Conservation (phyloP, 2,797 vertebrate species). For the Malurus splendens region DNA sequence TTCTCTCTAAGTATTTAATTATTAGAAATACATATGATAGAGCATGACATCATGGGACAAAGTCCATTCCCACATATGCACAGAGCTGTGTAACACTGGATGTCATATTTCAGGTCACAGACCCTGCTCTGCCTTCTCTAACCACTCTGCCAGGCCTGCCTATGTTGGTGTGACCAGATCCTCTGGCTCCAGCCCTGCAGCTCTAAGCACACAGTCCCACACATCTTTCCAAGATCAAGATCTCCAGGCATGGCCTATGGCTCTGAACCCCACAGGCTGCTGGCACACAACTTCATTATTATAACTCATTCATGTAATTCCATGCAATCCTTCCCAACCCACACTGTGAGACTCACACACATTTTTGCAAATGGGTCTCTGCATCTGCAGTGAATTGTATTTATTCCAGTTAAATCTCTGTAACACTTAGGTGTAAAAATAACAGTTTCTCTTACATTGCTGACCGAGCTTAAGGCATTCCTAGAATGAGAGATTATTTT, state of each 20-base stretch:
- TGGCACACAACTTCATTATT: not conserved
- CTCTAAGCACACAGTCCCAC: not conserved
- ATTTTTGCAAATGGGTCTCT: not conserved
- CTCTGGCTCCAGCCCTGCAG: not conserved
- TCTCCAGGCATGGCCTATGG: not conserved
- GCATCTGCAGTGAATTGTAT: not conserved
- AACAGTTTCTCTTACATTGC: not conserved
- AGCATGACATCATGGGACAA: fast-evolving
- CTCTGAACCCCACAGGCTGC: not conserved
- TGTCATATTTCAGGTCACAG: not conserved
- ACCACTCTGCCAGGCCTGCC: not conserved
- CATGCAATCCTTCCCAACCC: not conserved
- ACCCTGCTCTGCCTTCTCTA: not conserved
- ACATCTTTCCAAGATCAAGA: not conserved
- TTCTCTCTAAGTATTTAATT: not conserved
- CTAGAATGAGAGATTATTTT: not conserved
- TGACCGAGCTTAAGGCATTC: not conserved
- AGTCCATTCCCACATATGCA: fast-evolving
- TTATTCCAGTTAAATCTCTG: not conserved
- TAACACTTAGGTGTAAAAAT: not conserved
- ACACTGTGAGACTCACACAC: not conserved
- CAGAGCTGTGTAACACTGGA: not conserved
- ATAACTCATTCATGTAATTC: not conserved
- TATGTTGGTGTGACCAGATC: not conserved
- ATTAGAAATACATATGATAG: fast-evolving